Base-by-base conservation (phyloP, 2,113 vertebrate species). In the Passerina amoena region DNA sequence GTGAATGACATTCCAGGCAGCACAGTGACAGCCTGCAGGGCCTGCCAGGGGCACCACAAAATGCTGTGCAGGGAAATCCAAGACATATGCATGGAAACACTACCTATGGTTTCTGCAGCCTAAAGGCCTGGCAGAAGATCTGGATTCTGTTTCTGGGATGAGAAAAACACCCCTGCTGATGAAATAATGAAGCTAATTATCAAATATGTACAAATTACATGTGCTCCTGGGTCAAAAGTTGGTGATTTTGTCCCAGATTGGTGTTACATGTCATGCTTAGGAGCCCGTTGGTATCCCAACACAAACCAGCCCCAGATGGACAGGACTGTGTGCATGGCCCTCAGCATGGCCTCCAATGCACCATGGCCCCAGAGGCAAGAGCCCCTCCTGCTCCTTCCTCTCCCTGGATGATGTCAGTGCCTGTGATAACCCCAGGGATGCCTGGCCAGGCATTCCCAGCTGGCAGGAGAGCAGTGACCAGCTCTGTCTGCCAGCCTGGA, bases 181-280 rank as follows among this genome's bases (percentile, higher is more conserved):
- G 56, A 88, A 88, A 92, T 54, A 30, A 63, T 15, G 22, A 64
- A 71, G 65, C 30, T 91, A 37, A 14, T 30, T 75, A 53, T 38
- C 23, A n/a, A 60, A 35, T 20, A 21, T 2, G 9, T 9, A 35
- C 25, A 47, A 60, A 75, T 45, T 11, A 25, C 1, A 57, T 4
- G 5, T 6, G 28, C 3, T 73, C 45, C 33, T 37, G 3, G 19
- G 30, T 14, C 31, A 64, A 19, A 31, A 65, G 33, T 11, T 1
- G 2, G 22, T 44, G 59, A 10, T 33, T 72, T 80, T 57, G 21
- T 64, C 50, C 56, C 66, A 27, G 2, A 27, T 1, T 15, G 10
- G 9, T 42, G 57, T 48, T 31, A 47, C 0, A 1, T 31, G 47
- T 3, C 64, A 70, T 3, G 15, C 6, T 30, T 28, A 45, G 0